Evolutionary conservation across 2,113 vertebrate genomes (phyloP).

Genomic region (Silurus asotus): DNA sequence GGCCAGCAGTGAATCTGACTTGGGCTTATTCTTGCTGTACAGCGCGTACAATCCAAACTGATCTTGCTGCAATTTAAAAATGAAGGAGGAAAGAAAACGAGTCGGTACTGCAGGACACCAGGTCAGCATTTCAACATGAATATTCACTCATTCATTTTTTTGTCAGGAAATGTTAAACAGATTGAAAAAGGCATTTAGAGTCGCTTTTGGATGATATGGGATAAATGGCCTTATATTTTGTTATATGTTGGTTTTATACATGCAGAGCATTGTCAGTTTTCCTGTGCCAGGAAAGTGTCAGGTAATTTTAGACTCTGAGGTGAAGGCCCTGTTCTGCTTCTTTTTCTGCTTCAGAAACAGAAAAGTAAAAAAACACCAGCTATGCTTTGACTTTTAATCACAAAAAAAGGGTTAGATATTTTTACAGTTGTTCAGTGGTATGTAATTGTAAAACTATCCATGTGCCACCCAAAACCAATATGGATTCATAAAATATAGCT

Average conservation of each 20-base stretch:
- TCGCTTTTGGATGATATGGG: slow-evolving; percentile 12
- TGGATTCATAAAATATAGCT: neutral
- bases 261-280: neutral
- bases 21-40: slow-evolving; percentile 87
- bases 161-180: slow-evolving; percentile 12
- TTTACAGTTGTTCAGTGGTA: neutral
- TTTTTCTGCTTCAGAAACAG: neutral
- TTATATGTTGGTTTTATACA: slow-evolving; percentile 37
- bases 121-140: slow-evolving; percentile 3
- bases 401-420: neutral
- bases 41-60: slow-evolving; percentile 85
- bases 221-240: slow-evolving; percentile 29
- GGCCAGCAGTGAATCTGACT: slow-evolving; percentile 79
- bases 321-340: slow-evolving; percentile 15
- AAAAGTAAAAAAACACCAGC: neutral
- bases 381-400: slow-evolving; percentile 25
- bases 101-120: neutral
- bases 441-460: neutral
- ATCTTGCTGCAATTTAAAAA: slow-evolving; percentile 73
- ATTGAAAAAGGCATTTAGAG: slow-evolving; percentile 31
- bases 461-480: neutral
- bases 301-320: slow-evolving; percentile 26
- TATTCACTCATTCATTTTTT: slow-evolving; percentile 5
- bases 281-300: slow-evolving; percentile 43
- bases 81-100: slow-evolving; percentile 15